A percentile compares a stretch with the other conserved stretches of the same genome.
phyloP scores from a whole-genome alignment of 1,140 invertebrate genomes.

The Sarcophaga bullata region DNA sequence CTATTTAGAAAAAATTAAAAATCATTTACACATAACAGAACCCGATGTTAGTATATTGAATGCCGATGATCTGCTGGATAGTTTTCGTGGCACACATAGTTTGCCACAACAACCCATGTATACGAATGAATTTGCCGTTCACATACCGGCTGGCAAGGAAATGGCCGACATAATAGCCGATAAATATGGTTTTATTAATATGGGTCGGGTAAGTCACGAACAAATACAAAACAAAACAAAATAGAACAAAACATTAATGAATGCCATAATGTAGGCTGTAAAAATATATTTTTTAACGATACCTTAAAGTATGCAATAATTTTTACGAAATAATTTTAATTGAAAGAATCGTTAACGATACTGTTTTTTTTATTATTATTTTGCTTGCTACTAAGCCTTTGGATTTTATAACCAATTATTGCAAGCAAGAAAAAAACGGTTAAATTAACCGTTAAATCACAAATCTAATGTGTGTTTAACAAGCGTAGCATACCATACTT shows the following conservation, averaged over 20 bases:
- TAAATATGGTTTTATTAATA: constrained; percentile 73
- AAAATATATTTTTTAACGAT: neutral
- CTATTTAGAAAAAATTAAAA: too few species aligned
- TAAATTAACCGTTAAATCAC: neutral
- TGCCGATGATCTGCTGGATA: constrained; percentile 45
- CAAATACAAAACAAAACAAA: neutral
- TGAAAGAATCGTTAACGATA: too few species aligned
- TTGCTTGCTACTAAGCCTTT: neutral
- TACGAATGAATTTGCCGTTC: constrained; percentile 75
- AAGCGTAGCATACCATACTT: too few species aligned
- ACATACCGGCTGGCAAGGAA: constrained; percentile 70
- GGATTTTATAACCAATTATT: neutral
- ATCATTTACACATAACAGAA: neutral
- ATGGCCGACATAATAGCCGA: constrained; percentile 70
- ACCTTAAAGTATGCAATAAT: constrained; percentile 8
- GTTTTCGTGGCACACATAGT: constrained; percentile 56
- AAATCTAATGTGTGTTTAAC: too few species aligned
- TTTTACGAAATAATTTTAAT: neutral
- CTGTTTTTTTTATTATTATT: neutral
- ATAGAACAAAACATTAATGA: neutral
- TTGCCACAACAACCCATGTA: constrained; percentile 66
- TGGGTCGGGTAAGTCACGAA: constrained; percentile 70
- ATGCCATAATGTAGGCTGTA: neutral
- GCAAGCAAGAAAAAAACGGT: neutral
- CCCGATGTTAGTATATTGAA: constrained; percentile 1